A percentile compares a stretch with the other conserved stretches of the same genome.
phyloP scores from a whole-genome alignment of 2,888 invertebrate genomes.

The Nasonovia ribisnigri region DNA sequence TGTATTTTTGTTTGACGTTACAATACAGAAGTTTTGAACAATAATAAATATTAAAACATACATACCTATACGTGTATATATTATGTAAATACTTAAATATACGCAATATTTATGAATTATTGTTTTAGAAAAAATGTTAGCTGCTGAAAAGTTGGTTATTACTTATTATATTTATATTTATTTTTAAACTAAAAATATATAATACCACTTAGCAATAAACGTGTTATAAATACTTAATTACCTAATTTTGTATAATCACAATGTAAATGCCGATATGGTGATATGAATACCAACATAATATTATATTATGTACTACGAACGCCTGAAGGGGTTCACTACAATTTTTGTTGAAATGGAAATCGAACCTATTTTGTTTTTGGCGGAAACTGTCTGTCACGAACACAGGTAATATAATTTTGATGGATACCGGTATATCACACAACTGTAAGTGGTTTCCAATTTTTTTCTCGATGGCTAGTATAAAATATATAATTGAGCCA shows the following conservation, averaged over 20 bases:
- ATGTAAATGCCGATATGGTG: neutral
- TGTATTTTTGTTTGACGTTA: neutral
- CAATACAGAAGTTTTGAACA: neutral
- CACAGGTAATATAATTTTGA: neutral
- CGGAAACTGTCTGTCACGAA: neutral
- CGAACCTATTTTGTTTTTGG: neutral
- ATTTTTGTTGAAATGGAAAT: neutral
- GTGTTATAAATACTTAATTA: neutral
- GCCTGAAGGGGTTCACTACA: neutral
- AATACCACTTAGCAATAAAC: neutral
- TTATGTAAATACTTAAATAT: neutral
- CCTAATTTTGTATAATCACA: neutral
- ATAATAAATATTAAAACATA: neutral
- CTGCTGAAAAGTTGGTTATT: neutral
- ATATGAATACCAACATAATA: neutral
- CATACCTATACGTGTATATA: too few relatives aligned
- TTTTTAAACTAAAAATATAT: neutral
- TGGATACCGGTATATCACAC: neutral
- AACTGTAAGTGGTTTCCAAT: neutral
- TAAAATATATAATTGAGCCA: neutral
- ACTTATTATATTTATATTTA: neutral
- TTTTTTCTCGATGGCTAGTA: neutral
- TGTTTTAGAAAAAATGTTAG: neutral
- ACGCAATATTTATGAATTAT: neutral
- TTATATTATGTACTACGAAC: neutral